Conservation (phyloP, 2,113 vertebrate genomes). For the Silurus asotus region DNA sequence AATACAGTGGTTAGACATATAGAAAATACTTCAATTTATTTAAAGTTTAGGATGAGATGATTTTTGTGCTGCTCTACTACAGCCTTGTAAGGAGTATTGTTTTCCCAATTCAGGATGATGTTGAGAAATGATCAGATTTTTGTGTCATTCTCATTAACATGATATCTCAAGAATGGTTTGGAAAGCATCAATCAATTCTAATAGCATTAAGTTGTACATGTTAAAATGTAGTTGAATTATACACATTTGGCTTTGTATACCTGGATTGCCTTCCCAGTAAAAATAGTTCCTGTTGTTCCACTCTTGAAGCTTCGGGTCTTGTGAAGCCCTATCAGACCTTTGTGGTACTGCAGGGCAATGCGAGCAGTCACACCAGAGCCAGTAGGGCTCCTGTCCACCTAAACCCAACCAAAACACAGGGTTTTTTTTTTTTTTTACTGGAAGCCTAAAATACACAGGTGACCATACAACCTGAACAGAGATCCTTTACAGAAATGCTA, state of each 20-base stretch:
- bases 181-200: neutral
- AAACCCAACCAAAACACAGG: neutral
- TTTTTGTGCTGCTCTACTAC: neutral
- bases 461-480: neutral
- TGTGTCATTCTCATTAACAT: neutral
- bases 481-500: neutral
- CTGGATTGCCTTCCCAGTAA: constrained; percentile 86
- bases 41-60: neutral
- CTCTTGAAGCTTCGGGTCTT: constrained; percentile 86
- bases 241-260: constrained; percentile 59
- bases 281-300: constrained; percentile 81
- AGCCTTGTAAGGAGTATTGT: neutral
- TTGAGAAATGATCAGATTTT: neutral
- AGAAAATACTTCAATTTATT: neutral
- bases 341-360: constrained; percentile 88
- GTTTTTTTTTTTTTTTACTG: neutral
- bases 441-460: neutral
- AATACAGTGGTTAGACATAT: neutral
- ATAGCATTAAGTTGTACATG: neutral
- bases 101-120: neutral
- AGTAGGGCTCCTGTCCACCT: constrained; percentile 93
- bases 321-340: constrained; percentile 82
- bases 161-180: neutral
- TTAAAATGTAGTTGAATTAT: neutral
- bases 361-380: constrained; percentile 94